Evolutionary conservation across 2,797 vertebrate genomes (phyloP).

Genomic region (Prionace glauca): DNA sequence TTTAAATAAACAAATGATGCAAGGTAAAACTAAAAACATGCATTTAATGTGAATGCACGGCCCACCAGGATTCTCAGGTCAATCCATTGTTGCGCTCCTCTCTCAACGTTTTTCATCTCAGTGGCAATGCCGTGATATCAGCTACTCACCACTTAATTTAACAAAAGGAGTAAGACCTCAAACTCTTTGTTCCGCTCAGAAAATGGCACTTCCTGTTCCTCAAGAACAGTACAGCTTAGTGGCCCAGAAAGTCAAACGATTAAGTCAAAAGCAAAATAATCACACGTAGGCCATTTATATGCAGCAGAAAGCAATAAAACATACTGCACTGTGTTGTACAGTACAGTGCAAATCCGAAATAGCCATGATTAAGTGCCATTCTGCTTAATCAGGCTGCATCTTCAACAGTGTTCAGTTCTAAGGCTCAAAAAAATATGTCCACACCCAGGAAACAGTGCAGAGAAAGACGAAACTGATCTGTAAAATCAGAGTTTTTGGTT

Average conservation of each 20-base stretch:
- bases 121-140: not conserved
- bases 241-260: not conserved
- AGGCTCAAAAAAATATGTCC: not conserved
- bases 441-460: not conserved
- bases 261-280: not conserved
- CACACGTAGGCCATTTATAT: not conserved
- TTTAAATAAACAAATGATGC: not conserved
- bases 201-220: not conserved
- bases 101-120: not conserved
- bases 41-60: not conserved
- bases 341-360: not conserved
- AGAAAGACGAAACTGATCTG: not conserved
- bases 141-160: not conserved
- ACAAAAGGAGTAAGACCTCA: not conserved
- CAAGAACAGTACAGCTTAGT: not conserved
- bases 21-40: not conserved
- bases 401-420: not conserved
- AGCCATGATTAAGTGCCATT: not conserved
- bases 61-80: not conserved
- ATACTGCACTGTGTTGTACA: not conserved
- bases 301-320: not conserved
- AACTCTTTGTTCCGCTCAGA: not conserved
- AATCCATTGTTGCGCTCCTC: not conserved
- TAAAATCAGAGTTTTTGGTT: not conserved
- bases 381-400: not conserved